Evolutionary conservation across 2,113 vertebrate species (phyloP), one percentile per base, ranked within the genome.

Genomic region (Electrona antarctica): DNA sequence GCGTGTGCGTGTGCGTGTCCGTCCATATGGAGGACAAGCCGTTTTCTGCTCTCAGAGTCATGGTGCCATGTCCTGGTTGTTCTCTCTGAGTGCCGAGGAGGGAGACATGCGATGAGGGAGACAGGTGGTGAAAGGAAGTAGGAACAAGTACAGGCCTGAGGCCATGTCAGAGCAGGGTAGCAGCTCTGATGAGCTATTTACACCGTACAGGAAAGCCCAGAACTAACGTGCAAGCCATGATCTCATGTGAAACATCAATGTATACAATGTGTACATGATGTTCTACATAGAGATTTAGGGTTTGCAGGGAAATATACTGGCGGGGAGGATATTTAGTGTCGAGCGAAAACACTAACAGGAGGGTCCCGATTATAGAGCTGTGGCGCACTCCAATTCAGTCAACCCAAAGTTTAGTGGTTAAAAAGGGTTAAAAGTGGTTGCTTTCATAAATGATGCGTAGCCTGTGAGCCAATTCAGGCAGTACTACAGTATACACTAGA

Each of bases 101-200:
- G 63, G 60, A 29, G 76, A 55, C 73, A 70, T 58, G 73, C 79
- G 70, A 60, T 7, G 61, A 65, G 71, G 76, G 82, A 85, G 76
- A 80, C 87, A 88, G 88, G 85, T 90, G 89, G 89, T 81, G 79
- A 73, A 74, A 50, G 59, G 63, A 81, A 72, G 82, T 73, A 77
- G 78, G 73, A 85, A 85, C 66, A 73, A 87, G 83, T 76, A 78
- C 85, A 81, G 62, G 80, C 88, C 73, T 6, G 11, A 73, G 82
- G 87, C 80, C 58, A 75, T 77, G 84, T 89, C 86, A 85, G 77
- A 54, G 74, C 86, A 86, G 88, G 88, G 83, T 85, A 88, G 82
- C 83, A 60, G 77, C 62, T 80, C 56, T 4, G 76, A 88, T 85
- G 33, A 41, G 33, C 33, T 82, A 88, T 80, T 61, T 88, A 80